Evolutionary conservation across 92 coral and sea anemone species (phyloP).

Genomic region (Parazoanthus atlanticus): DNA sequence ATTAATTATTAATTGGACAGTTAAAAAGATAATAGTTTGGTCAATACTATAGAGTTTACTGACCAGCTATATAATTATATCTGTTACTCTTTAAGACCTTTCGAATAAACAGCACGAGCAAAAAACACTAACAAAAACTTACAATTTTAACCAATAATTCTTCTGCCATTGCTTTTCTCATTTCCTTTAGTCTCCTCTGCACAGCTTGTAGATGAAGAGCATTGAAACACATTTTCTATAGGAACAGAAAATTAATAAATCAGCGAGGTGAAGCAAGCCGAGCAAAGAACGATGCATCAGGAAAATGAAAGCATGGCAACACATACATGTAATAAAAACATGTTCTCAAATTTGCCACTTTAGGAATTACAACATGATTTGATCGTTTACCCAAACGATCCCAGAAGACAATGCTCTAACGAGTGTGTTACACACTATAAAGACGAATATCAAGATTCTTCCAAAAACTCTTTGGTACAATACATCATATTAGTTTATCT

Average conservation of each 20-base stretch:
- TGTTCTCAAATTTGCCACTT: background rate
- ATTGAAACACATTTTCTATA: slow-evolving; percentile 60
- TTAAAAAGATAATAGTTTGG: too few species aligned
- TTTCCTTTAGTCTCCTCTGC: slow-evolving; percentile 62
- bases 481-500: background rate
- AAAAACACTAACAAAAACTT: slow-evolving; percentile 2
- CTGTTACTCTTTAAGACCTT: background rate
- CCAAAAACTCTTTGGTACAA: too few species aligned
- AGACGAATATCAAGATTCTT: background rate
- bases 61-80: too few species aligned
- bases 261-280: background rate
- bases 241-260: background rate
- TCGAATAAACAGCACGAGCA: background rate
- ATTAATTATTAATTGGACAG: too few species aligned
- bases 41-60: too few species aligned
- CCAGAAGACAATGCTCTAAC: background rate
- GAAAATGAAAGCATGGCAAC: too few species aligned
- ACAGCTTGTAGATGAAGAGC: slow-evolving; percentile 66
- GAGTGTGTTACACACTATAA: background rate
- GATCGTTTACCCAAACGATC: background rate
- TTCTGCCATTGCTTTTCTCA: slow-evolving; percentile 63
- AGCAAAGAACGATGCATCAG: background rate
- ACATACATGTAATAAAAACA: background rate
- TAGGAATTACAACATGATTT: background rate
- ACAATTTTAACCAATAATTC: slow-evolving; percentile 68